These are phyloP conservation scores for Drosophila mayaguana DNA, from an alignment of 2,888 invertebrate genomes.

Conservation along the genomic window DNA sequence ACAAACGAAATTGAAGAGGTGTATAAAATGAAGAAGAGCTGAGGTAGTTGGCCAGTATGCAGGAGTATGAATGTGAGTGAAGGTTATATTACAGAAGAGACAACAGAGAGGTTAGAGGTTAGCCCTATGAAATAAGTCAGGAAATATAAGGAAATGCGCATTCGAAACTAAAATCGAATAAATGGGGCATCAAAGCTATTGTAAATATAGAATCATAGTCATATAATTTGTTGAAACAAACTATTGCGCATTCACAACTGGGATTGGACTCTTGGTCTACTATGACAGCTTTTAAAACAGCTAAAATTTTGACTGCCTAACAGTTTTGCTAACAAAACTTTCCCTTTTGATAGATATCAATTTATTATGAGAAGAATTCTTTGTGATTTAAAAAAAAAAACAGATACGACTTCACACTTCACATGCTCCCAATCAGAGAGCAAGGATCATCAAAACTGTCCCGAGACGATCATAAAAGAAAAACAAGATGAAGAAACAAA, in stretches of 20 bases:
- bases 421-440: neutral
- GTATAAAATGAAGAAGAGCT: slow-evolving; percentile 1
- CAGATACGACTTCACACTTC: neutral
- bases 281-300: too few relatives aligned
- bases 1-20: slow-evolving; percentile 14
- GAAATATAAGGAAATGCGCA: too few relatives aligned
- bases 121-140: too few relatives aligned
- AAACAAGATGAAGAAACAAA: neutral
- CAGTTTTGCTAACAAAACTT: neutral
- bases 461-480: slow-evolving; percentile 19
- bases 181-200: neutral
- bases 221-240: neutral
- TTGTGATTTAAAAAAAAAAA: neutral
- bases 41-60: neutral
- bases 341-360: neutral
- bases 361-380: neutral
- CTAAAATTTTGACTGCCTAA: neutral
- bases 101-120: neutral
- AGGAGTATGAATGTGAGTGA: neutral
- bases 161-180: neutral
- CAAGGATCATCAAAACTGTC: slow-evolving; percentile 31
- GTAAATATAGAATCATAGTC: too few relatives aligned
- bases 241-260: neutral
- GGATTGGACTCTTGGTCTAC: neutral
- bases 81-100: neutral